Conservation (phyloP, 2,888 invertebrate genomes). For the Brenthis daphne region DNA sequence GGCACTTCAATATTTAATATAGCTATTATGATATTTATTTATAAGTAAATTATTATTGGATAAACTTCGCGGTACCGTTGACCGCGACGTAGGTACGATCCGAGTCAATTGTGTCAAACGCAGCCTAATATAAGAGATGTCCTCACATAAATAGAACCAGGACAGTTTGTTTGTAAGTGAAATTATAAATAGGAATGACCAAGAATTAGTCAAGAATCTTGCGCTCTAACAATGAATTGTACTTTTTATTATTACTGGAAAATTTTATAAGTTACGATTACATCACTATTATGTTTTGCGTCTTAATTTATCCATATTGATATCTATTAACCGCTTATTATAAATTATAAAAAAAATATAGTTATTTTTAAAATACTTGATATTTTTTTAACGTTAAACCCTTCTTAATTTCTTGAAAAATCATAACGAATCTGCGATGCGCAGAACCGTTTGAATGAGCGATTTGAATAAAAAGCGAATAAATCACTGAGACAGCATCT, state of each 20-base stretch:
- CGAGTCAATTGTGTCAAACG: constrained; percentile 22
- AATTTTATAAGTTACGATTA: constrained; percentile 29
- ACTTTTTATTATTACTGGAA: constrained; percentile 31
- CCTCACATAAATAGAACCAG: constrained; percentile 20
- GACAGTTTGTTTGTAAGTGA: constrained; percentile 24
- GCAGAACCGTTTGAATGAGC: constrained; percentile 21
- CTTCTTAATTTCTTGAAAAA: not conserved
- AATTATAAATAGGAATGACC: constrained; percentile 41
- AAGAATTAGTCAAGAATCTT: constrained; percentile 25
- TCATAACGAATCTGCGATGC: not conserved
- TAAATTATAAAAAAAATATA: not conserved
- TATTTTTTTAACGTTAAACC: not conserved
- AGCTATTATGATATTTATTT: constrained; percentile 7
- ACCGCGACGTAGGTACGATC: constrained; percentile 13
- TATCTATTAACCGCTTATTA: constrained; percentile 3
- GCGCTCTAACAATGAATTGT: constrained; percentile 31
- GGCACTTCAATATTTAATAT: too few relatives aligned
- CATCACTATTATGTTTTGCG: constrained; percentile 28
- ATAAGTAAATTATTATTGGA: constrained; percentile 1
- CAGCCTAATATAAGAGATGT: constrained; percentile 24
- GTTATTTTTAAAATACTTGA: not conserved
- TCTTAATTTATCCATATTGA: not conserved
- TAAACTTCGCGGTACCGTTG: constrained; percentile 2
- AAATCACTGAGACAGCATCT: constrained; percentile 42
- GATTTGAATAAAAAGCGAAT: constrained; percentile 41